phyloP scores from a whole-genome alignment of 1,140 invertebrate genomes.

The Daktulosphaira vitifoliae region DNA sequence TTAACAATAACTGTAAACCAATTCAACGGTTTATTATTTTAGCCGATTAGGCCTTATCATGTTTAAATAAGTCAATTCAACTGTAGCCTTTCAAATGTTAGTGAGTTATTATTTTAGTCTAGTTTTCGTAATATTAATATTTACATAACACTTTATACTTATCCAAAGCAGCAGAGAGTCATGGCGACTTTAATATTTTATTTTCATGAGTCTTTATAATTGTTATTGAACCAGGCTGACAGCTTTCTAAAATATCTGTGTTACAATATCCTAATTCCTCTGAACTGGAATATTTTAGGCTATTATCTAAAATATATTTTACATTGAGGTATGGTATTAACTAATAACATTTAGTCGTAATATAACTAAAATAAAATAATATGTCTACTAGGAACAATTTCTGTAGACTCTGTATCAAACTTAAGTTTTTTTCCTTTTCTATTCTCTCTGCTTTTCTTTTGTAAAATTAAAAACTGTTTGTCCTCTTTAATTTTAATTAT shows the following conservation, averaged over 20 bases:
- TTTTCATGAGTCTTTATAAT: neutral
- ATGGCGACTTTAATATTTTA: neutral
- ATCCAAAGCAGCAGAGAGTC: neutral
- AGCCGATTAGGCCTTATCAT: too few species aligned
- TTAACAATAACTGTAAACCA: too few species aligned
- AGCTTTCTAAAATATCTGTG: neutral
- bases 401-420: slow-evolving; percentile 29
- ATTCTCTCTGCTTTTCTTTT: slow-evolving; percentile 33
- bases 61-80: too few species aligned
- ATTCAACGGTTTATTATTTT: too few species aligned
- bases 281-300: neutral
- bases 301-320: neutral
- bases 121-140: too few species aligned
- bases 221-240: neutral
- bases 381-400: neutral
- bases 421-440: slow-evolving; percentile 35
- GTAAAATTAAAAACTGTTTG: too few species aligned
- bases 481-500: too few species aligned
- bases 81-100: too few species aligned
- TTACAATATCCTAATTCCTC: neutral
- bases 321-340: too few species aligned
- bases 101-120: too few species aligned
- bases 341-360: neutral
- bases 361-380: neutral
- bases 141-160: too few species aligned